Base-by-base conservation (phyloP, 2,888 invertebrate genomes). In the Bimastos eiseni region DNA sequence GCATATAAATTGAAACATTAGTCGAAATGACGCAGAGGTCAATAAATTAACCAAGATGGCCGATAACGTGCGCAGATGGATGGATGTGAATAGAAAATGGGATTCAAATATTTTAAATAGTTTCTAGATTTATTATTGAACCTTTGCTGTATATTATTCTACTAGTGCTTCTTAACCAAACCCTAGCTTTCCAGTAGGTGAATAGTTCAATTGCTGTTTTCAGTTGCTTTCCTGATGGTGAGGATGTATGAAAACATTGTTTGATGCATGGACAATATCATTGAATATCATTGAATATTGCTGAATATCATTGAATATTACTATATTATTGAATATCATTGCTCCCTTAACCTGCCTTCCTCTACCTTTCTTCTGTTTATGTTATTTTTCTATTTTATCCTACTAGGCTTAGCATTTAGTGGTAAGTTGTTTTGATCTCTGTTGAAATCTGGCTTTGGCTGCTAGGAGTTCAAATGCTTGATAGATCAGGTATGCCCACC, bases 381-480 rank as follows among this genome's bases (percentile, higher is more conserved):
- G 30, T n/a, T 70, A n/a, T 70, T 17, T 70, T 70, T 70, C 49
- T 70, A n/a, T 70, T n/a, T 70, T 70, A 70, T 70, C 70, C 30
- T 70, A 8, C 30, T 70, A 70, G 70, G 70, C 70, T 70, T 70
- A 70, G n/a, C 70, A 70, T 70, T 70, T 70, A 70, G 70, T 70
- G 49, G 49, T 49, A 49, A 49, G 49, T 49, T 49, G 70, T 70
- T 30, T 70, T n/a, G n/a, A n/a, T 70, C 86, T 86, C 11, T 86
- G 34, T 86, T 34, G 1, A 86, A 86, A 37, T 37, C 86, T 86
- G 33, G 86, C 86, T 86, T 37, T 37, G 37, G 86, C 34, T 86
- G 21, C 19, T 86, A 86, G 86, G 86, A 86, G 86, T 86, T 36
- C 86, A 34, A 34, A 86, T 86, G 37, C 34, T 86, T 86, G 86